Conservation (phyloP, 2,797 vertebrate species). For the Emys orbicularis region DNA sequence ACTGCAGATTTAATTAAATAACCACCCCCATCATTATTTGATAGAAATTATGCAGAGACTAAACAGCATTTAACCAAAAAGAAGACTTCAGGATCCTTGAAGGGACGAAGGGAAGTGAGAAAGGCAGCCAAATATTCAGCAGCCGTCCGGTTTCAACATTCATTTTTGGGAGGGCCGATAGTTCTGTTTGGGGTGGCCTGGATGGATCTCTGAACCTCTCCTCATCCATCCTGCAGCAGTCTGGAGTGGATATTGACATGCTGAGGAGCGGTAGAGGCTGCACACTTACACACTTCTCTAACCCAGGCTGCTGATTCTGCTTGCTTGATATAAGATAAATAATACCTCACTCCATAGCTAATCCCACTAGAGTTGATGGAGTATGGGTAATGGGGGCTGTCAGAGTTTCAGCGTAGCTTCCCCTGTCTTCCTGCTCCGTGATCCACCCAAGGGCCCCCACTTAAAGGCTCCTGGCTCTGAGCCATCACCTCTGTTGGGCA, state of each 20-base stretch:
- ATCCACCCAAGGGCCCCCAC: too few relatives aligned
- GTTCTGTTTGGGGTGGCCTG: background rate
- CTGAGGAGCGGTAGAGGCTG: background rate
- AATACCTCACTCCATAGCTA: background rate
- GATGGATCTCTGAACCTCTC: background rate
- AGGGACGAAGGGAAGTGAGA: background rate
- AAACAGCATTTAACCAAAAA: background rate
- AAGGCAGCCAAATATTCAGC: background rate
- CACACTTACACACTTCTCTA: too few relatives aligned
- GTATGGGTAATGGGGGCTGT: background rate
- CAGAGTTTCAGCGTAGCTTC: background rate
- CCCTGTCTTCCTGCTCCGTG: background rate
- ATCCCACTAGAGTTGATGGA: background rate
- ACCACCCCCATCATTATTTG: background rate
- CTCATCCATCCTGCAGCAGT: background rate
- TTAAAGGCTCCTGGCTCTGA: too few relatives aligned
- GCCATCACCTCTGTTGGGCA: too few relatives aligned
- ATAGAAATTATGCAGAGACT: background rate
- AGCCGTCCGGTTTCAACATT: background rate
- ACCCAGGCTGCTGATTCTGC: too few relatives aligned
- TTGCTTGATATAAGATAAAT: too few relatives aligned
- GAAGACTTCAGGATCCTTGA: background rate
- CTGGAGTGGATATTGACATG: too few relatives aligned
- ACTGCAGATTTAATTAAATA: constrained; percentile 2
- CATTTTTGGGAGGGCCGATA: background rate